Percentiles rank a stretch among this genome's conserved stretches.
Evolutionary conservation across 2,888 invertebrate genomes (phyloP).

Genomic region (Apomyelois bistriatella): DNA sequence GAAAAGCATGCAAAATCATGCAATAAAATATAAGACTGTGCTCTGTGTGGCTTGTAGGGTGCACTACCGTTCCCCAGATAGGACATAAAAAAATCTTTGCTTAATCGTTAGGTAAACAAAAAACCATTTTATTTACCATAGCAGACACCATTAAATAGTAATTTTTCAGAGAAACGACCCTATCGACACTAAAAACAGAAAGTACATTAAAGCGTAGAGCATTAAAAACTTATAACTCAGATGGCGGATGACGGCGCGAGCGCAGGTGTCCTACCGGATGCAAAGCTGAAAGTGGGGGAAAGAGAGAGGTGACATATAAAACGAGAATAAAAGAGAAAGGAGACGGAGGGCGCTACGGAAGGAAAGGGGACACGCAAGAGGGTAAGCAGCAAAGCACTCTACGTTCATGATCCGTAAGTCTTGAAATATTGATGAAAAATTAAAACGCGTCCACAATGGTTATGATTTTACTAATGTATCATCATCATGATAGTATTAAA

Average conservation of each 20-base stretch:
- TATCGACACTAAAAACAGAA: slow-evolving; percentile 57
- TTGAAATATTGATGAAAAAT: neutral
- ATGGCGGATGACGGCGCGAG: slow-evolving; percentile 42
- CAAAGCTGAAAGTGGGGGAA: slow-evolving; percentile 49
- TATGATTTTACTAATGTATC: no score
- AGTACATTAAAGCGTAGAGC: slow-evolving; percentile 60
- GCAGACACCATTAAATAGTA: slow-evolving; percentile 24
- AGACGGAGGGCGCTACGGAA: slow-evolving; percentile 20
- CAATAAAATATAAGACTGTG: no score
- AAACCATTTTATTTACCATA: slow-evolving; percentile 2
- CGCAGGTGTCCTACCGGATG: slow-evolving; percentile 77
- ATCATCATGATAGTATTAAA: no score
- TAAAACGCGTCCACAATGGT: neutral
- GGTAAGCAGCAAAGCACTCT: slow-evolving; percentile 34
- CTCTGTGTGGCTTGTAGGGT: no score
- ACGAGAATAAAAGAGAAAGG: slow-evolving; percentile 23
- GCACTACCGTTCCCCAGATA: no score
- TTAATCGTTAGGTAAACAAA: no score
- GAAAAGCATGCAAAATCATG: no score
- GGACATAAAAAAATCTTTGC: no score
- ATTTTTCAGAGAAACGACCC: slow-evolving; percentile 45
- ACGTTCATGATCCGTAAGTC: slow-evolving; percentile 24
- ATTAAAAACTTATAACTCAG: slow-evolving; percentile 70
- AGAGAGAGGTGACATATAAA: slow-evolving; percentile 42
- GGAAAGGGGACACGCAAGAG: slow-evolving; percentile 33